A percentile compares a stretch with the other conserved stretches of the same genome.
Evolutionary conservation across 2,888 invertebrate species (phyloP).

Genomic region (Rhamnusium bicolor): DNA sequence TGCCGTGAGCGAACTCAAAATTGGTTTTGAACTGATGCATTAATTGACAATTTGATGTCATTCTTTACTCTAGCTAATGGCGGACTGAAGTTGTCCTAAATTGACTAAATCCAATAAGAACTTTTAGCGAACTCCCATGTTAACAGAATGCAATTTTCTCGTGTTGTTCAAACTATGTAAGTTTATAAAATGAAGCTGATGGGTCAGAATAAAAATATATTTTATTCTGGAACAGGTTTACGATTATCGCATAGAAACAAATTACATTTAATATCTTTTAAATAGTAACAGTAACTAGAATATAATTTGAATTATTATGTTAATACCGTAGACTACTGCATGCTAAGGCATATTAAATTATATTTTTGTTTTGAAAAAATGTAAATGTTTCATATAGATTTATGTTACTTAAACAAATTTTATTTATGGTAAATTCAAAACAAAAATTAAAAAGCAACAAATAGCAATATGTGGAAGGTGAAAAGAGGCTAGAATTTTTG

Average conservation of each 20-base stretch:
- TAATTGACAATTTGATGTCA: constrained; percentile 70
- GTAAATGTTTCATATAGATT: no score
- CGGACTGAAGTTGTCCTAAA: constrained; percentile 68
- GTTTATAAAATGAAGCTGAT: constrained; percentile 49
- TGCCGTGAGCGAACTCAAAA: constrained; percentile 63
- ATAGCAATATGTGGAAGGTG: no score
- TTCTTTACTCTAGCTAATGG: constrained; percentile 68
- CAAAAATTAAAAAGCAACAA: no score
- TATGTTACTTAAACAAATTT: no score
- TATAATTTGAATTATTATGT: no score
- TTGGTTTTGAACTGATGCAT: constrained; percentile 69
- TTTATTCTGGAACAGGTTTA: constrained; percentile 40
- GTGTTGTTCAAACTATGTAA: constrained; percentile 50
- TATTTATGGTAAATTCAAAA: no score
- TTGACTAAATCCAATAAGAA: constrained; percentile 69
- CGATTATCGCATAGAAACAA: constrained; percentile 4
- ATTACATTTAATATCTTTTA: constrained; percentile 5
- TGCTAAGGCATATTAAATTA: no score
- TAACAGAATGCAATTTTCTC: constrained; percentile 57
- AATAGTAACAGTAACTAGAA: no score
- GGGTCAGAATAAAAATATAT: constrained; percentile 43
- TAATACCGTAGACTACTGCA: no score
- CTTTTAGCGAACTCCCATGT: constrained; percentile 56
- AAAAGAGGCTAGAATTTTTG: no score
- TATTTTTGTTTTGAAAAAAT: no score